Evolutionary conservation across 2,797 vertebrate genomes (phyloP).

Genomic region (Falco cherrug): DNA sequence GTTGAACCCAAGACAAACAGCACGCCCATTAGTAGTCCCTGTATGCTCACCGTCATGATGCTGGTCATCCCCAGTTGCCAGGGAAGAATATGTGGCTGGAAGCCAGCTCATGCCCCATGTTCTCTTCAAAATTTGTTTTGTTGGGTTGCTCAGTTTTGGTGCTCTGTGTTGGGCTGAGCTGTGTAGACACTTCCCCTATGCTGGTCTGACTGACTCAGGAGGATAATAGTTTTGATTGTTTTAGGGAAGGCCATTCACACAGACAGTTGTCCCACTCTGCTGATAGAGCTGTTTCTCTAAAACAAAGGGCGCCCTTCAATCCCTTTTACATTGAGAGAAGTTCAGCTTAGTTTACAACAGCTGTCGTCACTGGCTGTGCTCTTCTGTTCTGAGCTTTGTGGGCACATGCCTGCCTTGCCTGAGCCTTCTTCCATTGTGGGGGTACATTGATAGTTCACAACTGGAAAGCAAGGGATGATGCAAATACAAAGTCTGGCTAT

Average conservation of each 20-base stretch:
- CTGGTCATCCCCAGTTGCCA: background rate
- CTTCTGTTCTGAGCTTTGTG: background rate
- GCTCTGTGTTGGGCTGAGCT: background rate
- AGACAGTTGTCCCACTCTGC: background rate
- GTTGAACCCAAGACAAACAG: background rate
- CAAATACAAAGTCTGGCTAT: background rate
- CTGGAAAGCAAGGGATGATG: background rate
- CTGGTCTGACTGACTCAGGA: background rate
- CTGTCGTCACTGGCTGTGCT: background rate
- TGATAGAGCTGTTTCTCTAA: background rate
- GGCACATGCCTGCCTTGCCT: background rate
- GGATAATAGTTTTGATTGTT: background rate
- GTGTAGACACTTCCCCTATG: accelerated
- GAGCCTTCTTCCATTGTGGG: background rate
- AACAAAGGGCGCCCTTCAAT: background rate
- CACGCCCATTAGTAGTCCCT: background rate
- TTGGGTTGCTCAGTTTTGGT: background rate
- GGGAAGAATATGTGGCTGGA: background rate
- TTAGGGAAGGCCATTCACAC: background rate
- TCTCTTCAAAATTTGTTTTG: background rate
- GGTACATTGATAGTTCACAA: background rate
- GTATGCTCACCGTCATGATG: accelerated
- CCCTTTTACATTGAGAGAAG: background rate
- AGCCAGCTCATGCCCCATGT: background rate
- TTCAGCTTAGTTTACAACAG: background rate